A percentile compares a stretch with the other conserved stretches of the same genome.
Evolutionary conservation across 2,113 vertebrate species (phyloP).

Genomic region (Xenopus tropicalis): UCB_Xtro_10.0 CM004444.2:146071001-146071500

Average conservation of each 20-base stretch:
- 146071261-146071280: not conserved
- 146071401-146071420: slow-evolving; percentile 65
- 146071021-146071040: slow-evolving; percentile 5
- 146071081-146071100: not conserved
- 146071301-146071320: too few relatives aligned
- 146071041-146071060: not conserved
- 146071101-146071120: not conserved
- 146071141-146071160: not conserved
- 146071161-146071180: not conserved
- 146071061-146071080: not conserved
- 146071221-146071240: slow-evolving; percentile 10
- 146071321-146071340: not conserved
- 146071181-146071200: not conserved
- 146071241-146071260: slow-evolving; percentile 2
- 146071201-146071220: not conserved
- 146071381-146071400: slow-evolving; percentile 72
- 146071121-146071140: not conserved
- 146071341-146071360: slow-evolving; percentile 14
- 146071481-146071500: not conserved
- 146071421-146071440: slow-evolving; percentile 12
- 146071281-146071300: not conserved
- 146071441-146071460: not conserved
- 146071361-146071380: slow-evolving; percentile 59
- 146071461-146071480: slow-evolving; percentile 9
- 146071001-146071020: slow-evolving; percentile 5